Evolutionary conservation across 2,113 vertebrate genomes (phyloP).

Genomic region (Haemorhous mexicanus): DNA sequence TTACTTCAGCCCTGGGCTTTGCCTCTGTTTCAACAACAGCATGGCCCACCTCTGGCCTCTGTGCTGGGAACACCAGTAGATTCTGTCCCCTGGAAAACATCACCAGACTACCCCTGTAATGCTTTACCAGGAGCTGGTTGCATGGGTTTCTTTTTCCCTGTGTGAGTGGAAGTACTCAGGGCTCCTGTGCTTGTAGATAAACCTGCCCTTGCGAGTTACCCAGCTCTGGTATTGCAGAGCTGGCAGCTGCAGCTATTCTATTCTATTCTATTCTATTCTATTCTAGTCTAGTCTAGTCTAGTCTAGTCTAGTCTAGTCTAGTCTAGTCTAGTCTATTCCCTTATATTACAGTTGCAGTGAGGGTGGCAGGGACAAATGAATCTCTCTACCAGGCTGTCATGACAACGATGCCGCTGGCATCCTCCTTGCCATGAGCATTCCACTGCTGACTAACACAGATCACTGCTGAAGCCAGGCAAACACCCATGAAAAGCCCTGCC

Average conservation of each 20-base stretch:
- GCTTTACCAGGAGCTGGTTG: background rate
- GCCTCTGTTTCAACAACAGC: background rate
- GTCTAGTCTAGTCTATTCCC: background rate
- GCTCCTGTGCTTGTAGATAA: background rate
- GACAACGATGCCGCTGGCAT: background rate
- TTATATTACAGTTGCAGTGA: background rate
- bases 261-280: background rate
- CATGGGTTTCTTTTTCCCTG: background rate
- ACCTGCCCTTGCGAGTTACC: background rate
- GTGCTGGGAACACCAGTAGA: background rate
- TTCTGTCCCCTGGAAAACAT: background rate
- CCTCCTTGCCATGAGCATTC: background rate
- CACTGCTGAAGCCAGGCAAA: background rate
- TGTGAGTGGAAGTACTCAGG: background rate
- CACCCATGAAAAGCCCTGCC: background rate
- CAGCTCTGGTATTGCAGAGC: background rate
- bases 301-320: background rate
- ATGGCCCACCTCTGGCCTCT: background rate
- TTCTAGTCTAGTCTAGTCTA: background rate
- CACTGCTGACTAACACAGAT: background rate
- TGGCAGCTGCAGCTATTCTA: background rate
- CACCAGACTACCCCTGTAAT: background rate
- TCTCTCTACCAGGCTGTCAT: background rate
- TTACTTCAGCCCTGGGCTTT: background rate
- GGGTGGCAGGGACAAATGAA: background rate